These are phyloP conservation scores for Dolomedes plantarius DNA, from an alignment of 2,888 invertebrate species.

Conservation along the genomic window DNA sequence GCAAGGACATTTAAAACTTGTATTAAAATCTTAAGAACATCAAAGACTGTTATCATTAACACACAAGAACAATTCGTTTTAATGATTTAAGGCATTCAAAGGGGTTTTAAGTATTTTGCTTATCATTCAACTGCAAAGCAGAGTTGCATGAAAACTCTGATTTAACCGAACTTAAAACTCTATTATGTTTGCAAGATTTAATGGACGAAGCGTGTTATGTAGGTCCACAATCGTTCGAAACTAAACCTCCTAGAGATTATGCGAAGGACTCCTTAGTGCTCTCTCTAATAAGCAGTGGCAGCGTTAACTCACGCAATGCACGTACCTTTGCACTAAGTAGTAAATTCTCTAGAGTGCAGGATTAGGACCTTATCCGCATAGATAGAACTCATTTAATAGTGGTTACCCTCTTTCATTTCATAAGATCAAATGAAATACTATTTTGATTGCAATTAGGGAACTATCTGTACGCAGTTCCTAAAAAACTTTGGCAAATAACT, in stretches of 20 bases:
- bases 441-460: background rate
- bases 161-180: slow-evolving; percentile 40
- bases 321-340: slow-evolving; percentile 35
- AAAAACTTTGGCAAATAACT: too few relatives aligned
- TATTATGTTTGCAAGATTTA: slow-evolving; percentile 44
- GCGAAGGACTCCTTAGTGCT: slow-evolving; percentile 50
- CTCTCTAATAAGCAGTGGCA: slow-evolving; percentile 44
- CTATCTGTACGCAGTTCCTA: too few relatives aligned
- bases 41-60: too few relatives aligned
- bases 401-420: slow-evolving; percentile 27
- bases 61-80: too few relatives aligned
- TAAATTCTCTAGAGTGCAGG: slow-evolving; percentile 61
- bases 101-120: too few relatives aligned
- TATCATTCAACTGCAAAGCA: too few relatives aligned
- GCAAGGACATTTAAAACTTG: too few relatives aligned
- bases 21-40: too few relatives aligned
- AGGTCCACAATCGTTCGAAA: slow-evolving; percentile 29
- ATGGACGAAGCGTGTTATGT: slow-evolving; percentile 56
- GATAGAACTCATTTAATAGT: slow-evolving; percentile 51
- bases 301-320: slow-evolving; percentile 19
- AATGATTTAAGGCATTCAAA: too few relatives aligned
- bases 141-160: too few relatives aligned
- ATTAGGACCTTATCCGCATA: slow-evolving; percentile 54
- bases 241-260: slow-evolving; percentile 58
- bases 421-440: background rate